These are phyloP conservation scores for Ectropis crepuscularia DNA, from an alignment of 2,888 invertebrate species.

Conservation along the genomic window DNA sequence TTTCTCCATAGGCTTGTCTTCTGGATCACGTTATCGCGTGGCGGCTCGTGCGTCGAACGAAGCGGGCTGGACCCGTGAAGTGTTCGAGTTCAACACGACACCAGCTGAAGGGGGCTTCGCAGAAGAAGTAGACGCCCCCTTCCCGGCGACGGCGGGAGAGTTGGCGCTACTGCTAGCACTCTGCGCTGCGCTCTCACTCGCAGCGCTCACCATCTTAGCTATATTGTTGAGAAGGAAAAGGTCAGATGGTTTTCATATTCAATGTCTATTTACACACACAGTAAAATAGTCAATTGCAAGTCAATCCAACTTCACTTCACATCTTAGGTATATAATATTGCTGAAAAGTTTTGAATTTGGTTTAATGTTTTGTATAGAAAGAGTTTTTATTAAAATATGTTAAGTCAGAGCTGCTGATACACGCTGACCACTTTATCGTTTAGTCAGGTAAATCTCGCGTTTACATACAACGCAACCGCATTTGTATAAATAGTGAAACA, in stretches of 20 bases:
- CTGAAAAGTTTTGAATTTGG: too few relatives aligned
- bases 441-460: too few relatives aligned
- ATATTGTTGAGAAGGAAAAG: slow-evolving; percentile 83
- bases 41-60: slow-evolving; percentile 86
- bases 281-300: too few relatives aligned
- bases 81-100: slow-evolving; percentile 85
- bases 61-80: slow-evolving; percentile 85
- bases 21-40: slow-evolving; percentile 86
- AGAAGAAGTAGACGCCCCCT: slow-evolving; percentile 77
- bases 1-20: slow-evolving; percentile 68
- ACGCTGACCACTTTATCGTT: too few relatives aligned
- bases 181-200: slow-evolving; percentile 83
- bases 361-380: neutral
- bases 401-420: too few relatives aligned
- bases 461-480: too few relatives aligned
- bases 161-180: slow-evolving; percentile 78
- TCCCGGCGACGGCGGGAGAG: slow-evolving; percentile 78
- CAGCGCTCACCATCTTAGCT: slow-evolving; percentile 84
- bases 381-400: neutral
- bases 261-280: too few relatives aligned
- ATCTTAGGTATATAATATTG: too few relatives aligned
- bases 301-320: too few relatives aligned
- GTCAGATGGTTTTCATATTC: slow-evolving; percentile 47
- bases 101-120: slow-evolving; percentile 82
- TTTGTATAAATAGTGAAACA: too few relatives aligned